These are phyloP conservation scores for Chrysopilus asiliformis DNA, from an alignment of 2,888 invertebrate species.

Conservation along the genomic window DNA sequence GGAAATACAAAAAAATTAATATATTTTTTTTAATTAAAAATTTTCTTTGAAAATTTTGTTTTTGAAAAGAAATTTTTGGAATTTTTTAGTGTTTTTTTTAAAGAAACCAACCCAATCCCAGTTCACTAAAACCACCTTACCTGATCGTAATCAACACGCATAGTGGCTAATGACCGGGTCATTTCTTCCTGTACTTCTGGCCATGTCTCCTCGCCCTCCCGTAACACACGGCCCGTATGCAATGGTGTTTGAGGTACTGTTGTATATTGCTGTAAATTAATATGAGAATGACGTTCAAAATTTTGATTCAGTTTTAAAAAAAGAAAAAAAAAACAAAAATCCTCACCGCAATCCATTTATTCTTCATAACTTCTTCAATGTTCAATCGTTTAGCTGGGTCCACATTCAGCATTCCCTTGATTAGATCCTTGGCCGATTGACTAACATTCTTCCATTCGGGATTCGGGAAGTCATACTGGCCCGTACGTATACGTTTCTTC, in stretches of 20 bases:
- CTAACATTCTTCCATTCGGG: slow-evolving; percentile 95
- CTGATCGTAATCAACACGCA: slow-evolving; percentile 96
- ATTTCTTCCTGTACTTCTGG: slow-evolving; percentile 98
- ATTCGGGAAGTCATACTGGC: slow-evolving; percentile 94
- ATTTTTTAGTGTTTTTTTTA: background rate
- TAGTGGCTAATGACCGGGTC: slow-evolving; percentile 93
- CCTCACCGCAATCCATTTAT: slow-evolving; percentile 74
- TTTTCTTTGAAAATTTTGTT: background rate
- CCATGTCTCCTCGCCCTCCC: slow-evolving; percentile 89
- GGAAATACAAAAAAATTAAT: slow-evolving; percentile 20
- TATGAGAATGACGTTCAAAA: background rate
- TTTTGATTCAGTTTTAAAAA: background rate
- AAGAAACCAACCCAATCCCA: background rate
- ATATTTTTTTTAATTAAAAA: background rate
- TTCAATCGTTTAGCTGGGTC: slow-evolving; percentile 81
- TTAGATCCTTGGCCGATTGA: slow-evolving; percentile 87
- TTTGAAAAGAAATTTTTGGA: background rate
- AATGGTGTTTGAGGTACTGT: slow-evolving; percentile 92
- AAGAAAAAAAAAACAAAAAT: background rate
- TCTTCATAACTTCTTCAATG: slow-evolving; percentile 81
- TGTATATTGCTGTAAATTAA: slow-evolving; percentile 40
- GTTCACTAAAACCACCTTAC: slow-evolving; percentile 29
- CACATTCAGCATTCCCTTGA: slow-evolving; percentile 85
- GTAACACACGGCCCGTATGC: slow-evolving; percentile 75
- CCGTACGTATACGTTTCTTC: slow-evolving; percentile 79